A percentile compares a stretch with the other conserved stretches of the same genome.
These are phyloP conservation scores for Allobates femoralis DNA, from an alignment of 2,797 vertebrate genomes.

Conservation along the genomic window DNA sequence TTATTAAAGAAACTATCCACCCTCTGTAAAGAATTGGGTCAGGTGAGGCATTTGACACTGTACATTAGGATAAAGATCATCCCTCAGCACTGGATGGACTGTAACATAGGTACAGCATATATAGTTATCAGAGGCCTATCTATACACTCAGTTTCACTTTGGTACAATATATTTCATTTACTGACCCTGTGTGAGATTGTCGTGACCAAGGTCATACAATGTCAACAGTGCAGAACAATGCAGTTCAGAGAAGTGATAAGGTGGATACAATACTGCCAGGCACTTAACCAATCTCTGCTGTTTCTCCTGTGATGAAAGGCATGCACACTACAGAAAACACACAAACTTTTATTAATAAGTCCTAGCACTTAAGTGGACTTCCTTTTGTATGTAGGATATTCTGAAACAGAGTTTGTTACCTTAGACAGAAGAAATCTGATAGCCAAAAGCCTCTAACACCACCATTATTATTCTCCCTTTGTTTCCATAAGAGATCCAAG, in stretches of 20 bases:
- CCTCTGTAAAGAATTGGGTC: too few species aligned
- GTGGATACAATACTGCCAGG: not conserved
- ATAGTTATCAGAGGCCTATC: too few species aligned
- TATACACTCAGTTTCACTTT: too few species aligned
- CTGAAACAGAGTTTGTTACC: not conserved
- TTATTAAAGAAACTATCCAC: too few species aligned
- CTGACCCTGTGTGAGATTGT: not conserved
- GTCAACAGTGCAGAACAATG: slow-evolving; percentile 19
- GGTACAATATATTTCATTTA: too few species aligned
- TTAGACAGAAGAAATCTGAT: not conserved
- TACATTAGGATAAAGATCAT: too few species aligned
- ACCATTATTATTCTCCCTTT: too few species aligned
- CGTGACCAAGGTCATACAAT: not conserved
- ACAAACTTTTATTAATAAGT: not conserved
- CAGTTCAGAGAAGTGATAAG: not conserved
- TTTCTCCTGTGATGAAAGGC: not conserved
- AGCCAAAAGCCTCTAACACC: too few species aligned
- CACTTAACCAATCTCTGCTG: not conserved
- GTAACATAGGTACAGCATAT: too few species aligned
- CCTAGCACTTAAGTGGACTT: not conserved
- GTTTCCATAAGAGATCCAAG: too few species aligned
- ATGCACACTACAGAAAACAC: not conserved
- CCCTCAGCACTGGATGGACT: too few species aligned
- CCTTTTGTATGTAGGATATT: not conserved
- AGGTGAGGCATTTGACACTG: too few species aligned